Evolutionary conservation across 2,888 invertebrate genomes (phyloP), one percentile per base, ranked within the genome.

Genomic region (Drosophila koepferae): DNA sequence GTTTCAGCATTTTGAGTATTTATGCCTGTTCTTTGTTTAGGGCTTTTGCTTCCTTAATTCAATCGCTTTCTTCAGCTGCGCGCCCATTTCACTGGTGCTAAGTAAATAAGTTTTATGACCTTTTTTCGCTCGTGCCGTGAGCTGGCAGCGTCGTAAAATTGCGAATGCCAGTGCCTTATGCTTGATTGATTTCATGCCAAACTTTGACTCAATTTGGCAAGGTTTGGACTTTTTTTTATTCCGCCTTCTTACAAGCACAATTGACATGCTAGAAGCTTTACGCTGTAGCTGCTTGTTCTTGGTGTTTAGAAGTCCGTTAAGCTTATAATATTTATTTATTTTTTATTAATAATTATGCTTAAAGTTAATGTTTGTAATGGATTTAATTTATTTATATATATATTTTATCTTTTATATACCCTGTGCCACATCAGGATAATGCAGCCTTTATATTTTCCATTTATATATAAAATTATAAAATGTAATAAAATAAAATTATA

Each of bases 61-160:
- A 46, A 34, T 63, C 65, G 46, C 48, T 44, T 28, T 23, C 59
- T 51, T 46, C 72, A 68, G 66, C 46, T 67, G 69, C 53, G 64
- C 38, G 63, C 64, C 61, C 69, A 67, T 66, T 74, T 67, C 28
- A 43, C 56, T 65, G 77, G 80, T 82, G 75, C 76, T 85, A 88
- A 86, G 88, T 90, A 86, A 86, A 86, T 90, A 90, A 86, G 77
- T 86, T 90, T 88, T 85, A 90, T 88, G 90, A 73, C 90, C 90
- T 58, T 79, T 82, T 70, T 74, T 64, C 63, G 61, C 62, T 66
- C 58, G 55, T 64, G 63, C 64, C 63, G 51, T 54, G 69, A 72
- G 71, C 71, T 67, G 74, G 44, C 56, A 48, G 56, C 53, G 69
- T 89, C 88, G 81, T 87, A 85, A 86, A 86, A 82, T 72, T 74